phyloP scores from a whole-genome alignment of 2,888 invertebrate genomes.

The Luperina nickerlii region DNA sequence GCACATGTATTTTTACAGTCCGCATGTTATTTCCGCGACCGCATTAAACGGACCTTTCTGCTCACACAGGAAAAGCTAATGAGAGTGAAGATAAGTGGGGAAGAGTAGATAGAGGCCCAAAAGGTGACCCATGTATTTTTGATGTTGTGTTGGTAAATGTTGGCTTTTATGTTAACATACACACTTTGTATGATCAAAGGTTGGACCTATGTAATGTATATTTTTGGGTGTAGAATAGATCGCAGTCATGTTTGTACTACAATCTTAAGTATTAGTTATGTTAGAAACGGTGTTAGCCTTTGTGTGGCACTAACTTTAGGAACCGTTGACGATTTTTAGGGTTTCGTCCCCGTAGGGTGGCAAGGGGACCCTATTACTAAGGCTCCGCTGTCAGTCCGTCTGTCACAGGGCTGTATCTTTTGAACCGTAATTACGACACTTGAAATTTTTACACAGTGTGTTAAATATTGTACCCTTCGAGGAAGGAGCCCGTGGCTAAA shows the following conservation, averaged over 20 bases:
- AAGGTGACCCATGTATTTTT: conserved; percentile 36
- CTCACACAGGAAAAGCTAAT: conserved; percentile 55
- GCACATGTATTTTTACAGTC: conserved; percentile 8
- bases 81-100: conserved; percentile 51
- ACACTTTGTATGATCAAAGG: conserved; percentile 37
- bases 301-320: background rate
- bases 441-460: background rate
- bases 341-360: background rate
- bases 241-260: background rate
- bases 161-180: conserved; percentile 21
- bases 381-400: background rate
- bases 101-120: conserved; percentile 22
- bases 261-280: background rate
- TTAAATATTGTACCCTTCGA: no score
- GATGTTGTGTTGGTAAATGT: conserved; percentile 26
- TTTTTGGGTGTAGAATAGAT: background rate
- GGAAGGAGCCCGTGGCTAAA: no score
- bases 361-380: background rate
- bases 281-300: background rate
- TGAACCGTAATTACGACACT: background rate
- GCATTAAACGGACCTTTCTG: conserved; percentile 51
- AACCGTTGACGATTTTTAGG: background rate
- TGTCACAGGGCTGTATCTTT: background rate
- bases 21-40: conserved; percentile 28
- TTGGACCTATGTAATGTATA: background rate